Base-by-base conservation (phyloP, 2,113 vertebrate species). In the Hassar affinis region DNA sequence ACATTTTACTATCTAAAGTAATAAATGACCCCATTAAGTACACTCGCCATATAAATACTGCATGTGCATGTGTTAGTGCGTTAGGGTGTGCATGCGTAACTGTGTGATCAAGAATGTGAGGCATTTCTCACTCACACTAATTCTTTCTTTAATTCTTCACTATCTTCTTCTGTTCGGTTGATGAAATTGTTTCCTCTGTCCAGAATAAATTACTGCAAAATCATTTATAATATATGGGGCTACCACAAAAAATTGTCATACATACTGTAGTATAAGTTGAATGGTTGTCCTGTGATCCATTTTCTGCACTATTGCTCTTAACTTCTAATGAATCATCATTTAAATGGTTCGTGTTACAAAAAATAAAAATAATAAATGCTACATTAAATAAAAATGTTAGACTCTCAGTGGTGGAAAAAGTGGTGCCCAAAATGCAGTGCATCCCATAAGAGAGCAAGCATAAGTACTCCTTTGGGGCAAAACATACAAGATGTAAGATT, bases 21-120 rank as follows among this genome's bases (percentile, higher is more conserved):
- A 92, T 89, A 88, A 91, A 94, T 90, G 87, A 91, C 88, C 87
- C 84, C 90, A 93, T 92, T 91, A 92, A 90, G 86, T 85, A 79
- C 80, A 84, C 83, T 84, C 47, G 81, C 84, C 79, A 61, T 88
- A 85, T 86, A 90, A 87, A 89, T 88, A 89, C 82, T 85, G 86
- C 82, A 85, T 86, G 84, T 85, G 84, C 84, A 85, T 85, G 86
- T 86, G 88, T 84, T 83, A 84, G 78, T 35, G 76, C 56, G 42
- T 59, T 76, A 59, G 59, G 52, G 77, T 64, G 42, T 66, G 82
- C 77, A 80, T 59, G 82, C 66, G 78, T 85, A 69, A 59, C 64
- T 69, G 51, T 80, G 85, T 86, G 76, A 87, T 81, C 61, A 54
- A 47, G 52, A 38, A 59, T n/a, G 35, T 47, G 33, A 71, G 27